A percentile compares a stretch with the other conserved stretches of the same genome.
Evolutionary conservation across 53 echinoderm and acorn worm genomes (phyloP).

Genomic region (Zoroaster sp.): DNA sequence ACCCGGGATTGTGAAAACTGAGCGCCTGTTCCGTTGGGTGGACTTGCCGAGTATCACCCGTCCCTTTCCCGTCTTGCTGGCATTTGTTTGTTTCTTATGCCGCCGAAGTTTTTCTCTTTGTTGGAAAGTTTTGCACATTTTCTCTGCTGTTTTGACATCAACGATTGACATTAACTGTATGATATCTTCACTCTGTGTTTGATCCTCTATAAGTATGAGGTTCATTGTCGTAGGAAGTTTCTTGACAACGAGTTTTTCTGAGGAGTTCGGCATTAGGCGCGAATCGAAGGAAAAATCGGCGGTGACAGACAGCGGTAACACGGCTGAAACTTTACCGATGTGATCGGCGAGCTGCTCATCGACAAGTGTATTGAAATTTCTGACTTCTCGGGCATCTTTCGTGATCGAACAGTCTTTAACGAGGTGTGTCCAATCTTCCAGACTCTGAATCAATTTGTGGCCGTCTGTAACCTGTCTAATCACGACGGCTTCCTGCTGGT

Average conservation of each 20-base stretch:
- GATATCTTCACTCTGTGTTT: neutral
- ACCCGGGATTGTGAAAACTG: slow-evolving; percentile 74
- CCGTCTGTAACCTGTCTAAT: neutral
- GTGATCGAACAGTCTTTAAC: neutral
- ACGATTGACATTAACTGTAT: neutral
- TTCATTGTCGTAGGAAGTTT: neutral
- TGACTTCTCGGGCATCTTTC: neutral
- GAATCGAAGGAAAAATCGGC: neutral
- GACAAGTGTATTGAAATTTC: neutral
- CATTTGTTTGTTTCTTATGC: too few species aligned
- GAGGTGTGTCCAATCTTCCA: neutral
- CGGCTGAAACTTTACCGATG: neutral
- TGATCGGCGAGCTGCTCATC: neutral
- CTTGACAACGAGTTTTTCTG: neutral
- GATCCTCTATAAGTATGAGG: too few species aligned
- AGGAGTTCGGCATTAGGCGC: neutral
- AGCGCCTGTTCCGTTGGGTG: slow-evolving; percentile 21
- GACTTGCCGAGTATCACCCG: neutral
- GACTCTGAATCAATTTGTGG: neutral
- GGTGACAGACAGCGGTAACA: neutral
- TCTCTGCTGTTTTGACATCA: neutral
- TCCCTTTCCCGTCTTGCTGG: neutral
- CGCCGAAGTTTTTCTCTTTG: neutral
- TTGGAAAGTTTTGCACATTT: neutral
- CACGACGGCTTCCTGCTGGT: neutral